A percentile compares a stretch with the other conserved stretches of the same genome.
These are phyloP conservation scores for Drosophila lowei DNA, from an alignment of 1,140 invertebrate genomes.

Conservation along the genomic window DNA sequence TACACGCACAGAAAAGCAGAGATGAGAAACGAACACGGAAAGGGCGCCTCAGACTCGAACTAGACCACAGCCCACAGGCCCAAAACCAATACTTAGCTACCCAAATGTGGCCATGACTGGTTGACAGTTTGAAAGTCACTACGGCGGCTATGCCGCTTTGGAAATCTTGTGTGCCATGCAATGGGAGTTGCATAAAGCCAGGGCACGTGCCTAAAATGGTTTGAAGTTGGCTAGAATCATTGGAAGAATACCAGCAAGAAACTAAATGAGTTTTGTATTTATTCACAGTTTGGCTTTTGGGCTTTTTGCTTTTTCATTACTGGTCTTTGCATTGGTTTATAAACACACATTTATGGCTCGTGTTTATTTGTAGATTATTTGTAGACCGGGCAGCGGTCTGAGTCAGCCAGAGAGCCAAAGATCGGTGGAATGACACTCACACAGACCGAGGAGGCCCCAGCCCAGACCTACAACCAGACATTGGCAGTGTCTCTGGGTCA, in stretches of 20 bases:
- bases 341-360: constrained; percentile 9
- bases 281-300: constrained; percentile 13
- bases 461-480: constrained; percentile 6
- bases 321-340: constrained; percentile 22
- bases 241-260: constrained; percentile 28
- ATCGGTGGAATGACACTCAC: too few relatives aligned
- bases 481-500: not conserved
- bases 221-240: constrained; percentile 21
- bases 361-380: constrained; percentile 31
- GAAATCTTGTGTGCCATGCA: not conserved
- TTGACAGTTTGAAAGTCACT: constrained; percentile 25
- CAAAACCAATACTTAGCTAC: not conserved
- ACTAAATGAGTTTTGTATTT: constrained; percentile 34
- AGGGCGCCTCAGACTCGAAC: too few relatives aligned
- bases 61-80: too few relatives aligned
- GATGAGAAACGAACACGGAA: constrained; percentile 10
- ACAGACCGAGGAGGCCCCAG: constrained; percentile 6
- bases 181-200: constrained; percentile 40
- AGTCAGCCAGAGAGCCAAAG: constrained; percentile 15
- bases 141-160: constrained; percentile 12
- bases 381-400: constrained; percentile 16
- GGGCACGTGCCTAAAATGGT: constrained; percentile 32
- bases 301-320: constrained; percentile 17
- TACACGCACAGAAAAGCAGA: constrained; percentile 1
- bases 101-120: constrained; percentile 42